Conservation (phyloP, 2,113 vertebrate genomes). For the Harpagus bidentatus region DNA sequence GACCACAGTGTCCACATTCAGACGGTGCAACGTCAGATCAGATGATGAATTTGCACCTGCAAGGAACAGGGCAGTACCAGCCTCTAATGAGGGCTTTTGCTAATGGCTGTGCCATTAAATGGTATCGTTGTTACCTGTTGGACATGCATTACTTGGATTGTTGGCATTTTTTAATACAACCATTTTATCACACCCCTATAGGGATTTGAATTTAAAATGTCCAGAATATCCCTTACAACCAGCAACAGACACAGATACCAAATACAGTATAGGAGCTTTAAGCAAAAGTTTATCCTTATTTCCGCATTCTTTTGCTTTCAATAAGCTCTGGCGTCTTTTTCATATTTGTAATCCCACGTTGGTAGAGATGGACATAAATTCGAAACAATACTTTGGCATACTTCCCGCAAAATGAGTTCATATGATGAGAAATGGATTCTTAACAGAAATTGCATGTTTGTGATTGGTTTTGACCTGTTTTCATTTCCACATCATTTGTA, state of each 20-base stretch:
- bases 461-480: constrained; percentile 37
- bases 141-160: not conserved
- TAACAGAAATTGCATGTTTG: constrained; percentile 46
- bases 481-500: constrained; percentile 18
- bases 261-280: not conserved
- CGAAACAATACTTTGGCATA: constrained; percentile 9
- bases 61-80: not conserved
- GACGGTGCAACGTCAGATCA: not conserved
- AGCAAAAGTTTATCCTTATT: not conserved
- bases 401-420: constrained; percentile 29
- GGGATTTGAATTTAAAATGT: not conserved
- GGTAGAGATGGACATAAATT: not conserved
- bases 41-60: not conserved
- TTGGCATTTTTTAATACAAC: not conserved
- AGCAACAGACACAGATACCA: not conserved
- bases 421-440: not conserved
- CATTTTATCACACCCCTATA: not conserved
- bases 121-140: not conserved
- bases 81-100: not conserved
- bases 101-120: not conserved
- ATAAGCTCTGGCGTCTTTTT: constrained; percentile 10
- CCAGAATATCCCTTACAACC: not conserved
- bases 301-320: not conserved
- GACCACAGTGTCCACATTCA: not conserved
- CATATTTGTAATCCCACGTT: not conserved